These are phyloP conservation scores for Sus cebifrons DNA, from an alignment of 2,797 vertebrate species.

Conservation along the genomic window DNA sequence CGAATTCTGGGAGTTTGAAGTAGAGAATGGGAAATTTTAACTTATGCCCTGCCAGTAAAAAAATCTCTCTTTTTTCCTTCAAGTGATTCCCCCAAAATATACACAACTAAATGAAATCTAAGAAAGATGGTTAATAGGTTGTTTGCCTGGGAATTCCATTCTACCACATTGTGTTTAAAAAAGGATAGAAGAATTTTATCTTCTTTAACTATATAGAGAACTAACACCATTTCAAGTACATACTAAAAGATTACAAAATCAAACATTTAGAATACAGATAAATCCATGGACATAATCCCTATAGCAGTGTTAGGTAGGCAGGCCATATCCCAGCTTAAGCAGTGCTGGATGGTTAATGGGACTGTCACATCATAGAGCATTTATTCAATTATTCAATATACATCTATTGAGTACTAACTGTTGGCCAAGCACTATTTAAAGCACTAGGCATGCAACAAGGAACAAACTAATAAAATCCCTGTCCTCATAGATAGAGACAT, in stretches of 20 bases:
- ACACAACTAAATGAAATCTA: slow-evolving; percentile 36
- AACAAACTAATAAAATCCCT: not conserved
- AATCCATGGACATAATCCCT: not conserved
- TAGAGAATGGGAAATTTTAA: slow-evolving; percentile 30
- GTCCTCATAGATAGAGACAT: not conserved
- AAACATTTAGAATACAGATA: slow-evolving; percentile 46
- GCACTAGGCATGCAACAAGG: not conserved
- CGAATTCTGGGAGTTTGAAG: slow-evolving; percentile 29
- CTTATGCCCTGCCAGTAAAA: slow-evolving; percentile 24
- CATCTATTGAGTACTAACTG: not conserved
- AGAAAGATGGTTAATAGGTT: not conserved
- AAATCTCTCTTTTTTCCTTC: not conserved
- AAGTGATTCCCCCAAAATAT: not conserved
- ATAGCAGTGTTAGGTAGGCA: not conserved
- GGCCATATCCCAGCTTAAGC: not conserved
- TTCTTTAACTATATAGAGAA: not conserved
- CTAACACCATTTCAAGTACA: not conserved
- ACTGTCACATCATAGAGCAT: not conserved
- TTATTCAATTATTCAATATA: not conserved
- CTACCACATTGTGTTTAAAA: not conserved
- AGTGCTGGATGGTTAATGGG: not conserved
- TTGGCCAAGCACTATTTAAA: not conserved
- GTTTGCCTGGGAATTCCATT: slow-evolving; percentile 15
- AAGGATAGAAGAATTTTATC: not conserved
- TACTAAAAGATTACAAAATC: slow-evolving; percentile 38